A percentile compares a stretch with the other conserved stretches of the same genome.
Conservation (phyloP, 23 tunicate genomes). For the Clavelina lepadiformis region DNA sequence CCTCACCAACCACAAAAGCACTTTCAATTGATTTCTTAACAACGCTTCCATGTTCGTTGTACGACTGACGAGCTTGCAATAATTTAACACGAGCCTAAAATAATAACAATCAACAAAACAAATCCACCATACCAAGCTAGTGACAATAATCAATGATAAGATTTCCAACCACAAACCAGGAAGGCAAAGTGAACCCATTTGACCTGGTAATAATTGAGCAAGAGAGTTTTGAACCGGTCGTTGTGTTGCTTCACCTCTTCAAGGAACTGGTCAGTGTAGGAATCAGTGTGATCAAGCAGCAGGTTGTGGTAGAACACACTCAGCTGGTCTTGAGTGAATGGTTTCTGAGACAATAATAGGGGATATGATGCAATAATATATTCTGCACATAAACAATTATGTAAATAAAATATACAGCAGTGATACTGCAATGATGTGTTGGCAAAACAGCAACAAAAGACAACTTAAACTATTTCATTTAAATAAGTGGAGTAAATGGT, state of each 20-base stretch:
- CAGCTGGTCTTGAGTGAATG: slow-evolving; percentile 44
- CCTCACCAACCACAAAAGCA: slow-evolving; percentile 37
- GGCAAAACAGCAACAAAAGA: not conserved
- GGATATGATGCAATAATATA: not conserved
- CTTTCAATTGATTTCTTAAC: slow-evolving; percentile 26
- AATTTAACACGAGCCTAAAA: slow-evolving; percentile 23
- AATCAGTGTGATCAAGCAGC: slow-evolving; percentile 46
- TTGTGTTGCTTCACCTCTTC: slow-evolving; percentile 22
- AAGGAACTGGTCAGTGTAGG: slow-evolving; percentile 57
- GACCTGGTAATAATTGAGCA: slow-evolving; percentile 62
- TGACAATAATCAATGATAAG: too few species aligned
- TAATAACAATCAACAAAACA: slow-evolving; percentile 4
- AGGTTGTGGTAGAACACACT: slow-evolving; percentile 57
- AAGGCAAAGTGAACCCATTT: too few species aligned
- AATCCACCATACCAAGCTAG: too few species aligned
- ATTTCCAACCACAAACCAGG: too few species aligned
- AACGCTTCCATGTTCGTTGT: slow-evolving; percentile 11
- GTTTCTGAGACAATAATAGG: slow-evolving; percentile 16
- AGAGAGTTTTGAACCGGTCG: slow-evolving; percentile 37
- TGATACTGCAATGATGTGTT: not conserved
- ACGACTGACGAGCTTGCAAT: slow-evolving; percentile 14
- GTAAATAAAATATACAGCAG: slow-evolving; percentile 1
- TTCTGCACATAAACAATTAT: not conserved
- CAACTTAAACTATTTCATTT: too few species aligned
- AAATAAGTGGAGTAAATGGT: too few species aligned